Evolutionary conservation across 2,888 invertebrate species (phyloP).

Genomic region (Cordylochernes scorpioides): DNA sequence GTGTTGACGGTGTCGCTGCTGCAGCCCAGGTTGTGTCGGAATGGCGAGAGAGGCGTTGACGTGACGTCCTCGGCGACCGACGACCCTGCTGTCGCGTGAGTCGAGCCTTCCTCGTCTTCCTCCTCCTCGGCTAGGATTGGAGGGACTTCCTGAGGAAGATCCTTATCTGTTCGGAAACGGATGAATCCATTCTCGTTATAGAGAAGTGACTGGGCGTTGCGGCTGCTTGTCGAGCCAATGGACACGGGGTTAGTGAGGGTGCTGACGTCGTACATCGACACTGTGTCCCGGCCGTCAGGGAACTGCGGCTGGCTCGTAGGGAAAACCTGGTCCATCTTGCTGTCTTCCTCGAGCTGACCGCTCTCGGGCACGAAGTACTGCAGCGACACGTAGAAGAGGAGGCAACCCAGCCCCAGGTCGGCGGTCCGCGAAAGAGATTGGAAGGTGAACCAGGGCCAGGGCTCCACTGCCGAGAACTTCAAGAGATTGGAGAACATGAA

Average conservation of each 20-base stretch:
- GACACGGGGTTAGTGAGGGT: slow-evolving; percentile 4
- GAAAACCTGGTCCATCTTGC: no score
- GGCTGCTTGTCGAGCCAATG: slow-evolving; percentile 4
- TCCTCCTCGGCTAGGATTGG: slow-evolving; percentile 11
- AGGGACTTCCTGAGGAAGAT: slow-evolving; percentile 19
- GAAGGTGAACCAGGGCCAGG: slow-evolving; percentile 75
- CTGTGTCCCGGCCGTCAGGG: no score
- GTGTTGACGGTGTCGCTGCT: slow-evolving; percentile 9
- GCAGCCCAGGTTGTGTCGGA: slow-evolving; percentile 7
- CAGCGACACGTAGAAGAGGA: slow-evolving; percentile 49
- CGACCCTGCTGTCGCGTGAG: slow-evolving; percentile 11
- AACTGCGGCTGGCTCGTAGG: no score
- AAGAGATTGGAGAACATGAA: slow-evolving; percentile 31
- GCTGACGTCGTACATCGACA: no score
- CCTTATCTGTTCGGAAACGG: slow-evolving; percentile 43
- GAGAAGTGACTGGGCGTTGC: slow-evolving; percentile 37
- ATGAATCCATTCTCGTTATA: slow-evolving; percentile 75
- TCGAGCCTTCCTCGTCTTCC: slow-evolving; percentile 11
- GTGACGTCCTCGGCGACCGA: slow-evolving; percentile 10
- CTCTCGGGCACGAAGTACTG: slow-evolving; percentile 68
- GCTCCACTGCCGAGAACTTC: slow-evolving; percentile 21
- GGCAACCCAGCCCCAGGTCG: no score
- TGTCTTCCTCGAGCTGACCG: no score
- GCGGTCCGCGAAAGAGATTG: slow-evolving; percentile 56
- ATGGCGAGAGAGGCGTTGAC: slow-evolving; percentile 10